Conservation (phyloP, 2,113 vertebrate species). For the Menura novaehollandiae region DNA sequence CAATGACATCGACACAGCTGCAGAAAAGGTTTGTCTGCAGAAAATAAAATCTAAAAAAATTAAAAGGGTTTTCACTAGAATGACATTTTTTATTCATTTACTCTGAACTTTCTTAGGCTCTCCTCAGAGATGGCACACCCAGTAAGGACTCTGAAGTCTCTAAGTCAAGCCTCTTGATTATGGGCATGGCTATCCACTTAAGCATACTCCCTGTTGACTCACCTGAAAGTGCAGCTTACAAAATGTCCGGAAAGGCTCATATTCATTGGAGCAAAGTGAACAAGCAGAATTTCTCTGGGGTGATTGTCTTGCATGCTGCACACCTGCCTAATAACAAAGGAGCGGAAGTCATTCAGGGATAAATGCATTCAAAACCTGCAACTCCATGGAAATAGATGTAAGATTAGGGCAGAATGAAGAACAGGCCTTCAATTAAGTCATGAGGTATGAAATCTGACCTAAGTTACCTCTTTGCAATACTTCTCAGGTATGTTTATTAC, state of each 20-base stretch:
- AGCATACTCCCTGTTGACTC: constrained; percentile 55
- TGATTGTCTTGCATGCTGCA: background rate
- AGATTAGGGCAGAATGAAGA: background rate
- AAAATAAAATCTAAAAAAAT: background rate
- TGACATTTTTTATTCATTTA: background rate
- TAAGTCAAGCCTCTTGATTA: constrained; percentile 9
- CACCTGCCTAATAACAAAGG: constrained; percentile 13
- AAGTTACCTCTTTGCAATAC: background rate
- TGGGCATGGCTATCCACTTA: background rate
- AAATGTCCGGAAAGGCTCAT: background rate
- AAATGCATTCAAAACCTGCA: background rate
- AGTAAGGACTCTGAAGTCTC: background rate
- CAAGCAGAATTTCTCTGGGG: background rate
- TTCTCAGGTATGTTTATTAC: background rate
- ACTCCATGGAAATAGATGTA: background rate
- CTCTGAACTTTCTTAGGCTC: background rate
- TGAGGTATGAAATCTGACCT: background rate
- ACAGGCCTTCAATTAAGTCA: background rate
- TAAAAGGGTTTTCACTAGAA: background rate
- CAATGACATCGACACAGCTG: background rate
- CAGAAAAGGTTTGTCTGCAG: background rate
- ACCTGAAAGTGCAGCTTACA: constrained; percentile 9
- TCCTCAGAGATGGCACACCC: background rate
- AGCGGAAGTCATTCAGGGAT: background rate
- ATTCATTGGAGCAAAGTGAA: background rate